Percentiles rank a stretch among this genome's conserved stretches.
Conservation (phyloP, 2,888 invertebrate genomes). For the Operophtera brumata region DNA sequence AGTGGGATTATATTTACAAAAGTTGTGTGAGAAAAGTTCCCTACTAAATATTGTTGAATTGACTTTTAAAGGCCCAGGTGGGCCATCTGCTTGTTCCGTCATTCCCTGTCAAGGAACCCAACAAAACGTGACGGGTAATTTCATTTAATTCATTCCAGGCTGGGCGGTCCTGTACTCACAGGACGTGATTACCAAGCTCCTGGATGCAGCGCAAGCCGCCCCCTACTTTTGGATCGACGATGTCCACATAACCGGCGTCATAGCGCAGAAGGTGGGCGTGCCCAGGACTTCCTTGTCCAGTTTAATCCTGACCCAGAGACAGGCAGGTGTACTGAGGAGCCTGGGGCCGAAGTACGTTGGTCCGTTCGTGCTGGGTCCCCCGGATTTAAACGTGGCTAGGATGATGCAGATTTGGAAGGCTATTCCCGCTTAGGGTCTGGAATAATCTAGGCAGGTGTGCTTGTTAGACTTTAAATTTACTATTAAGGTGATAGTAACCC, state of each 20-base stretch:
- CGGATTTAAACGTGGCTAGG: constrained; percentile 67
- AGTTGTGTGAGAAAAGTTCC: too few species aligned
- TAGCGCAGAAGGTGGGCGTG: constrained; percentile 80
- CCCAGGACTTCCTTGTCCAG: constrained; percentile 75
- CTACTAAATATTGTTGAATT: too few species aligned
- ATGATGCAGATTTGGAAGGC: constrained; percentile 77
- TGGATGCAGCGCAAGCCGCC: constrained; percentile 80
- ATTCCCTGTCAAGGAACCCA: too few species aligned
- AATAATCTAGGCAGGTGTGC: background rate
- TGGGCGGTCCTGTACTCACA: constrained; percentile 85
- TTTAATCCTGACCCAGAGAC: constrained; percentile 54
- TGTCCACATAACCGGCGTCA: constrained; percentile 87
- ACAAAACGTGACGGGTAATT: too few species aligned
- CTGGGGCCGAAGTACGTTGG: constrained; percentile 48
- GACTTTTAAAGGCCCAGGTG: too few species aligned
- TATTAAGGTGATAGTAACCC: too few species aligned
- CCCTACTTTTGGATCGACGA: constrained; percentile 93
- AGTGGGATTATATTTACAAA: too few species aligned
- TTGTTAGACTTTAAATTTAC: too few species aligned
- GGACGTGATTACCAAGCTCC: constrained; percentile 80
- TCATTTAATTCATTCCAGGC: constrained; percentile 40
- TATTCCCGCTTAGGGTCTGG: constrained; percentile 38
- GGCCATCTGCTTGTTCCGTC: too few species aligned
- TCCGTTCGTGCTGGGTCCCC: constrained; percentile 78
- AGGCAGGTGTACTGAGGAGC: constrained; percentile 46